Evolutionary conservation across 1,140 invertebrate genomes (phyloP).

Genomic region (Himalopsyche phryganea): DNA sequence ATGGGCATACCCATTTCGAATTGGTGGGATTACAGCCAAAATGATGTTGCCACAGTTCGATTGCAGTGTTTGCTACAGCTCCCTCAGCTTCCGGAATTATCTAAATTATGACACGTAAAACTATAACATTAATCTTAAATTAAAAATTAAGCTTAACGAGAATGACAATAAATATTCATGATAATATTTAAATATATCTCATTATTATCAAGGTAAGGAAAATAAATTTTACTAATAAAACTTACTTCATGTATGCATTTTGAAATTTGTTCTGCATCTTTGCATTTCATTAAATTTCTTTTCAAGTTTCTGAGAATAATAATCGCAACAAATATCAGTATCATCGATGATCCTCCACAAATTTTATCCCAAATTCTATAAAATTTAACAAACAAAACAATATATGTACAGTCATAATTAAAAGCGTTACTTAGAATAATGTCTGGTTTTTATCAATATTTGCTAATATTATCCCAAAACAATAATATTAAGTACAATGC

Average conservation of each 20-base stretch:
- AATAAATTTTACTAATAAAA: conserved; percentile 9
- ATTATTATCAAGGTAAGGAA: neutral
- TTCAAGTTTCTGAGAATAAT: conserved; percentile 68
- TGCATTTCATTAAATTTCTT: conserved; percentile 61
- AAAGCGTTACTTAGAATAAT: neutral
- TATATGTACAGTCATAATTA: neutral
- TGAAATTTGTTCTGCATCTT: conserved; percentile 56
- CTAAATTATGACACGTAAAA: conserved; percentile 42
- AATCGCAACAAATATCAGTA: conserved; percentile 74
- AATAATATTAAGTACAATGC: neutral
- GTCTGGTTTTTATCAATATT: neutral
- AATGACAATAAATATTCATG: neutral
- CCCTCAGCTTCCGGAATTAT: conserved; percentile 72
- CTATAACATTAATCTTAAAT: neutral
- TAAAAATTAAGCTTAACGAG: neutral
- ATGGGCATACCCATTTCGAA: too few species aligned
- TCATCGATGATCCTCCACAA: conserved; percentile 76
- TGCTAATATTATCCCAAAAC: neutral
- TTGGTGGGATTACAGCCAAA: too few species aligned
- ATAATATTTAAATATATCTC: neutral
- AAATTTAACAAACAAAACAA: conserved; percentile 29
- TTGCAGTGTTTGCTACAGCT: conserved; percentile 73
- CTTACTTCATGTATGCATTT: conserved; percentile 65
- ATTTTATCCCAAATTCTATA: conserved; percentile 85
- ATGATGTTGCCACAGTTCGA: conserved; percentile 69